Conservation (phyloP, 1,140 invertebrate species). For the Dysdera silvatica region DNA sequence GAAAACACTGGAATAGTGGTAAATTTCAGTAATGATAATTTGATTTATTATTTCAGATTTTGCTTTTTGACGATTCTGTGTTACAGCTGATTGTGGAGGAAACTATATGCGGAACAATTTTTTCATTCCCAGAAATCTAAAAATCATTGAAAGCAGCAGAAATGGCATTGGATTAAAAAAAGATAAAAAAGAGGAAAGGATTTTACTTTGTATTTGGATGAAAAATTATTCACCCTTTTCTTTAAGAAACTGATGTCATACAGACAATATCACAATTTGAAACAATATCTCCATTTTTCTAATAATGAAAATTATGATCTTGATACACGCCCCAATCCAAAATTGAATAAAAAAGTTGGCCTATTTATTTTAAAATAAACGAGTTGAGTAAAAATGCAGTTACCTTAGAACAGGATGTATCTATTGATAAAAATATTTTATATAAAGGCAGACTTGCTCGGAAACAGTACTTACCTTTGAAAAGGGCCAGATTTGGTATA, state of each 20-base stretch:
- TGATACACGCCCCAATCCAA: background rate
- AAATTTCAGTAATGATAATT: background rate
- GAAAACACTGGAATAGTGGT: background rate
- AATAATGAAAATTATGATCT: background rate
- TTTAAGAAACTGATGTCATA: too few species aligned
- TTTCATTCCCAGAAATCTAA: background rate
- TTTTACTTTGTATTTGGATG: slow-evolving; percentile 1
- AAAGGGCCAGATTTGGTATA: slow-evolving; percentile 15
- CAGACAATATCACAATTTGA: slow-evolving; percentile 1
- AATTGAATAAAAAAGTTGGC: slow-evolving; percentile 10
- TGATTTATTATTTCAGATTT: background rate
- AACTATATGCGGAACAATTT: background rate
- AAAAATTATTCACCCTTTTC: too few species aligned
- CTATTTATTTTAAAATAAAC: slow-evolving; percentile 4
- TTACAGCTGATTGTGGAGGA: background rate
- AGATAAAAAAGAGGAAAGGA: background rate
- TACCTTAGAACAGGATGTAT: slow-evolving; percentile 7
- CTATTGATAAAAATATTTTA: slow-evolving; percentile 5
- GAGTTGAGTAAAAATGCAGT: background rate
- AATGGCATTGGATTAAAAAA: background rate
- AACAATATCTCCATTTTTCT: background rate
- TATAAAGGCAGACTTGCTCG: slow-evolving; percentile 3
- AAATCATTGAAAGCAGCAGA: background rate
- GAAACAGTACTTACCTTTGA: background rate
- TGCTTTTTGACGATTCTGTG: background rate